Evolutionary conservation across 2,888 invertebrate species (phyloP).

Genomic region (Monochamus alternatus): DNA sequence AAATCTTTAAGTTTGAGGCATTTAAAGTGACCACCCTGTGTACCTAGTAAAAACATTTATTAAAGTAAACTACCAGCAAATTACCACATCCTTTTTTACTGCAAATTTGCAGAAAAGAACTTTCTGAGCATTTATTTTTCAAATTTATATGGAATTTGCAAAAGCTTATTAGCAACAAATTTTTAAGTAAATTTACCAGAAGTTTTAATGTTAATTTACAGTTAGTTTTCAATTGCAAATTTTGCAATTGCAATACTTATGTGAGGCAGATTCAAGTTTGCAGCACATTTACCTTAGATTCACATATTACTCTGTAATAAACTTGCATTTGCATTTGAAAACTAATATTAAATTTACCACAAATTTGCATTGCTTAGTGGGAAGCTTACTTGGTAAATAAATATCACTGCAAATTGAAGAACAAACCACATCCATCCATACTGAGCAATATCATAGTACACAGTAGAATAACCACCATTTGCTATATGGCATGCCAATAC

Average conservation of each 20-base stretch:
- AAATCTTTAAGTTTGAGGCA: too few relatives aligned
- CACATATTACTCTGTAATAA: slow-evolving; percentile 6
- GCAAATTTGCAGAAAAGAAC: background rate
- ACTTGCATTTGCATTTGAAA: slow-evolving; percentile 13
- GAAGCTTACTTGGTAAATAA: slow-evolving; percentile 75
- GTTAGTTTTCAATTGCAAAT: slow-evolving; percentile 10
- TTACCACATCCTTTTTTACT: too few relatives aligned
- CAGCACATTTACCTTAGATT: background rate
- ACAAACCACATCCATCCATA: slow-evolving; percentile 80
- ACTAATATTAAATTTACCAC: slow-evolving; percentile 3
- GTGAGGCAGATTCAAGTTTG: background rate
- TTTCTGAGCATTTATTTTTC: background rate
- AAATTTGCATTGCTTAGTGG: slow-evolving; percentile 13
- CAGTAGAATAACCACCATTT: slow-evolving; percentile 78
- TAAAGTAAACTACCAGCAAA: too few relatives aligned
- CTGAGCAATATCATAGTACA: slow-evolving; percentile 77
- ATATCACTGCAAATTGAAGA: slow-evolving; percentile 77
- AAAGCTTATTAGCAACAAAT: background rate
- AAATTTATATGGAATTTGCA: too few relatives aligned
- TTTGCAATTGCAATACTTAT: background rate
- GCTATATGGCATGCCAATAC: slow-evolving; percentile 78
- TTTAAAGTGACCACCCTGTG: too few relatives aligned
- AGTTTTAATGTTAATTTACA: background rate
- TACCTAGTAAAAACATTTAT: too few relatives aligned
- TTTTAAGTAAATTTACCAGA: background rate